Base-by-base conservation (phyloP, 2,797 vertebrate genomes). In the Ceyx erithaca region DNA sequence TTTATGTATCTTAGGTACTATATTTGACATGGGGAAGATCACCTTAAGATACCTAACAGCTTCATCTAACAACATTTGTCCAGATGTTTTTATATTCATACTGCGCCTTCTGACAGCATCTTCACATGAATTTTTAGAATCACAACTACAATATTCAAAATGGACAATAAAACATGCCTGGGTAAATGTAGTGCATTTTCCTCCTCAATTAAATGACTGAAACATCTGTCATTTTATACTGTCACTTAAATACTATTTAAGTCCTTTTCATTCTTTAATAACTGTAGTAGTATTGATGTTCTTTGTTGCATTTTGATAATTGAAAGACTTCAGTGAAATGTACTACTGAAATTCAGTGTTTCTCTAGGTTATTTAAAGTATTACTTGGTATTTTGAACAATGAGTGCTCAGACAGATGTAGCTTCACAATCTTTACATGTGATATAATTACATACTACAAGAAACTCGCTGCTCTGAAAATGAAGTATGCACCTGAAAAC, bases 41-140 rank as follows among this genome's bases (percentile, higher is more conserved):
- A 0, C 12, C 63, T 93, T 61, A 40, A 59, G 86, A 93, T 52
- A 76, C 54, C 59, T 66, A 77, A 86, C 55, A 69, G 45, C 14
- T 26, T 64, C 31, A 78, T 57, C 67, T 88, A 45, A 73, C 58
- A 91, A 7, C 4, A 15, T 86, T 94, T 55, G n/a, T 94, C 75
- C 79, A 64, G 78, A 84, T 87, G 71, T 69, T 87, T 93, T 80
- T 75, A 14, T 26, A 25, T n/a, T n/a, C 35, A 55, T 37, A 46
- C 69, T 72, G 51, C 88, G 41, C 52, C 31, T 89, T 82, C 41
- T 57, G 43, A 66, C 49, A 76, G 26, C 55, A 80, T 51, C 58
- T 73, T 93, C 90, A 61, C 9, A 14, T 75, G 49, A 16, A n/a
- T 96, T 96, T 93, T 90, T 78, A 76, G 68, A 85, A 84, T 62